Evolutionary conservation across 1,140 invertebrate species (phyloP), one percentile per base, ranked within the genome.

Genomic region (Magallana ariakensis): DNA sequence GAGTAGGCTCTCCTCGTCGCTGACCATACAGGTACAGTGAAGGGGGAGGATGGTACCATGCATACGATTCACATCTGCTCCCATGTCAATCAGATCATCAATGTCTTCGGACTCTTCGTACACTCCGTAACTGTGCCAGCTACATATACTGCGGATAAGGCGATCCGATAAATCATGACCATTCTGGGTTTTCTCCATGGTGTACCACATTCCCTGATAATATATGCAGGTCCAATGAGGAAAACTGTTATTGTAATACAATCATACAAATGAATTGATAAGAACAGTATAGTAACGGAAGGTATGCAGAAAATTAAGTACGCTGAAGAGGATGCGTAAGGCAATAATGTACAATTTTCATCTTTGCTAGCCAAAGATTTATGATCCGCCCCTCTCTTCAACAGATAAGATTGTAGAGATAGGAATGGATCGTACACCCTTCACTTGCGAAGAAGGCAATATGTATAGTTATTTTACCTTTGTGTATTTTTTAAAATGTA

Each of bases 1-100:
- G 46, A 89, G 80, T 2, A 93, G 60, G 85, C 88, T 87, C 22
- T 92, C 88, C 55, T 19, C 90, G 66, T 94, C 94, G 83, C 91
- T 92, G 80, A 93, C 92, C 94, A 94, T 95, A 88, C 94, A 94
- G 19, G 94, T 93, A 91, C 94, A 95, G 66, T 95, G 94, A 9
- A 95, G 88, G 9, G 94, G 94, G 60, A 95, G 88, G 46, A 95
- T 85, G 5, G 93, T 94, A 13, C 94, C 94, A 87, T 95, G 93
- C 9, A 91, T 87, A 62, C 91, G 84, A 70, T 95, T 95, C 7
- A 95, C 93, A 90, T 94, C 94, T 26, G 94, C 94, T 46, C 94
- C 94, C 82, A 87, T 80, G 84, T 93, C 89, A 19, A 94, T 92
- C 33, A 94, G 87, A 9, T 93, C 88, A 87, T 94, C 93, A 15